Base-by-base conservation (phyloP, 2,113 vertebrate species). In the Malurus melanocephalus region DNA sequence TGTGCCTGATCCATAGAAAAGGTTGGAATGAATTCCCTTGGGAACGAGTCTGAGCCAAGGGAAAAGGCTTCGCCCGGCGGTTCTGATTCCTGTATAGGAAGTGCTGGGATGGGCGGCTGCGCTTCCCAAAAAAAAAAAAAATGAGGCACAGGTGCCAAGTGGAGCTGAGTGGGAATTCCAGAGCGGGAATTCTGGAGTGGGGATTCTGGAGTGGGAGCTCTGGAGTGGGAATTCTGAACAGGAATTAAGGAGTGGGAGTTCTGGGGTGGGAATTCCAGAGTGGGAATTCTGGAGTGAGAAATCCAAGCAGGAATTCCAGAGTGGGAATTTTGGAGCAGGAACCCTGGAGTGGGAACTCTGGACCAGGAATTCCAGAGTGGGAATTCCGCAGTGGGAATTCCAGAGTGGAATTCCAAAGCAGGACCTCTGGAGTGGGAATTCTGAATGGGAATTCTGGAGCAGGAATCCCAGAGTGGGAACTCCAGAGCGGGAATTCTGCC, bases 1-100 rank as follows among this genome's bases (percentile, higher is more conserved):
- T n/a, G 30, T 13, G 19, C 15, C 35, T 12, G 32, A 53, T 28
- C 0, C 2, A 9, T 5, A 2, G 5, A 3, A 51, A 24, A 4
- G 22, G 5, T 1, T 35, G 3, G 14, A 11, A 42, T 35, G 16
- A 1, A 7, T 24, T 7, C 30, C 49, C 1, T 24, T 1, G 10
- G 20, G 40, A 38, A 38, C 38, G 46, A 7, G 5, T 19, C 35
- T 5, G 42, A 56, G 15, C 4, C 28, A 1, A 43, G 24, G 26
- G 62, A 38, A 51, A 65, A 51, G 49, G 2, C 1, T 12, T 18
- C n/a, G 65, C 30, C 67, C 13, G 8, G 11, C 4, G 33, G 21
- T 51, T 30, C 3, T 1, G 11, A 23, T 12, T 35, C 42, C 59
- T 18, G 21, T 38, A 10, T 35, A 35, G 38, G 38, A 38, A 38